Conservation (phyloP, 2,113 vertebrate species). For the Gallinago undulata region DNA sequence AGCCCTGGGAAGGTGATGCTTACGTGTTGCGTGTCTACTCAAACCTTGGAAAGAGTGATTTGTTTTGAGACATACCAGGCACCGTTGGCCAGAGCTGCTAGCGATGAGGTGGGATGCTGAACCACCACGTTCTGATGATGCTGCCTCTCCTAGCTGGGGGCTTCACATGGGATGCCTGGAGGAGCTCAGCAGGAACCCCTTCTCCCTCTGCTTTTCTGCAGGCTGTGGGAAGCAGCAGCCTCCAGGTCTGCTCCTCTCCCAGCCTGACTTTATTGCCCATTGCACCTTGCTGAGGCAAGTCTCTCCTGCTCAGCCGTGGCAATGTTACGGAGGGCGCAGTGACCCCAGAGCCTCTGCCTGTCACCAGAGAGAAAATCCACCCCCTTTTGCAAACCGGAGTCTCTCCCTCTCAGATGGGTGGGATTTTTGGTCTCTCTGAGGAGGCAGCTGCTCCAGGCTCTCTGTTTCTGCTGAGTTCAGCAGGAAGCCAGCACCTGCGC, state of each 20-base stretch:
- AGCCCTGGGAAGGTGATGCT: not conserved
- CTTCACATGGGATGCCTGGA: not conserved
- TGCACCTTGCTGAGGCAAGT: not conserved
- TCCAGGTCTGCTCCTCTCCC: not conserved
- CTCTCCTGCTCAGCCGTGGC: fast-evolving
- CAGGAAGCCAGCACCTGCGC: not conserved
- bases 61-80: not conserved
- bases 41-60: not conserved
- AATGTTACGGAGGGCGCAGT: fast-evolving
- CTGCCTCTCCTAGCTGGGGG: not conserved
- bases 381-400: not conserved
- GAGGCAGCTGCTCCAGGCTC: not conserved
- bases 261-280: not conserved
- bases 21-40: not conserved
- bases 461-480: not conserved
- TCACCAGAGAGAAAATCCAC: not conserved
- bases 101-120: not conserved
- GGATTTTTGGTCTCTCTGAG: not conserved
- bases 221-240: not conserved
- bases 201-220: not conserved
- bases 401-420: not conserved
- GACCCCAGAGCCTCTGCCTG: not conserved
- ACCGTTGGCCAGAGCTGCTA: fast-evolving
- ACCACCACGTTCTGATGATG: fast-evolving
- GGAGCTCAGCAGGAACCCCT: not conserved